phyloP scores from a whole-genome alignment of 1,140 invertebrate species.

The Caenorhabditis tropicalis region DNA sequence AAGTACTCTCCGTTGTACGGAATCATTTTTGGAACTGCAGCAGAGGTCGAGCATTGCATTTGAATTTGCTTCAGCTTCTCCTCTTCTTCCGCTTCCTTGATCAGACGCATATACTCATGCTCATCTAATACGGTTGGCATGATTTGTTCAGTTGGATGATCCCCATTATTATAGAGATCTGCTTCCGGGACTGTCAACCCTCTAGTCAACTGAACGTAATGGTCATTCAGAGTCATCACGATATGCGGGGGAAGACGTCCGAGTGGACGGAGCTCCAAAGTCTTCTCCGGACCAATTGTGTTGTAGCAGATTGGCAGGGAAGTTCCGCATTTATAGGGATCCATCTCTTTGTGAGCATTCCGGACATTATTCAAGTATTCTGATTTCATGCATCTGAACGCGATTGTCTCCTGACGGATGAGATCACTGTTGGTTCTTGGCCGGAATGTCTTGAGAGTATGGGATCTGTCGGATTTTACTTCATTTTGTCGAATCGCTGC shows the following conservation, averaged over 20 bases:
- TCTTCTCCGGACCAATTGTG: neutral
- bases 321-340: neutral
- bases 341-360: neutral
- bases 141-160: neutral
- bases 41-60: neutral
- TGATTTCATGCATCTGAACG: neutral
- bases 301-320: neutral
- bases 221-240: neutral
- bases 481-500: neutral
- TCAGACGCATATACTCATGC: neutral
- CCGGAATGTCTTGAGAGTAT: neutral
- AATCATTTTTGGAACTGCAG: neutral
- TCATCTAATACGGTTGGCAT: slow-evolving; percentile 2
- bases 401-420: neutral
- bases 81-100: slow-evolving; percentile 6
- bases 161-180: slow-evolving; percentile 29
- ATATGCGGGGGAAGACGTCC: slow-evolving; percentile 7
- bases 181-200: neutral
- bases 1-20: neutral
- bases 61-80: neutral
- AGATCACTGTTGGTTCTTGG: neutral
- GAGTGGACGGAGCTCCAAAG: neutral
- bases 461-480: neutral
- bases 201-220: neutral
- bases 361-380: neutral